phyloP scores from a whole-genome alignment of 2,888 invertebrate genomes.

The Lasioglossum leucozonium region DNA sequence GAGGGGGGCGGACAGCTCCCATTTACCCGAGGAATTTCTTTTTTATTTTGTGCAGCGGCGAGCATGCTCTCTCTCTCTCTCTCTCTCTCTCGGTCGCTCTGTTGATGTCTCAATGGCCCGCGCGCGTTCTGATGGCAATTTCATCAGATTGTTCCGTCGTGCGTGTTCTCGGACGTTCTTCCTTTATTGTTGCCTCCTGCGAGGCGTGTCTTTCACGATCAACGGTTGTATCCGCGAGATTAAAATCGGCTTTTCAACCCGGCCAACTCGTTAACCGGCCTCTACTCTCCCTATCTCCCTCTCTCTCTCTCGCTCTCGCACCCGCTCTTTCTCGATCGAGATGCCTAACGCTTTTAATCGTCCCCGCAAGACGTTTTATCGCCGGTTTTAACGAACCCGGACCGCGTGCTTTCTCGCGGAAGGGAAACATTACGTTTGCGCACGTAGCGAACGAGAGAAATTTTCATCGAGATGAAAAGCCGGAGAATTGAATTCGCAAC shows the following conservation, averaged over 20 bases:
- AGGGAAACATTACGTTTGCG: neutral
- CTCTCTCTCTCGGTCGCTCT: neutral
- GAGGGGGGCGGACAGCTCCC: slow-evolving; percentile 15
- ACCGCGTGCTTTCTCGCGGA: neutral
- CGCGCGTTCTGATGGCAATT: slow-evolving; percentile 3
- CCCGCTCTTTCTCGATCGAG: neutral
- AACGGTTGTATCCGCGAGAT: neutral
- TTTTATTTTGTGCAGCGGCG: neutral
- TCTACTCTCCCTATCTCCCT: neutral
- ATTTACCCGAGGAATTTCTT: slow-evolving; percentile 19
- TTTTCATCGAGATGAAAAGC: neutral
- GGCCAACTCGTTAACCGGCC: neutral
- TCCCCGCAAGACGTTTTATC: neutral
- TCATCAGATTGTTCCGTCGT: slow-evolving; percentile 8
- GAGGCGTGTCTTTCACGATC: neutral
- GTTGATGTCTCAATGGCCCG: neutral
- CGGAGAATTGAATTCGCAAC: slow-evolving; percentile 15
- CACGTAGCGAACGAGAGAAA: neutral
- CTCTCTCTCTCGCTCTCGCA: no score
- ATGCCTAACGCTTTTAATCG: neutral
- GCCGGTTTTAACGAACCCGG: slow-evolving; percentile 1
- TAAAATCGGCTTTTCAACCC: neutral
- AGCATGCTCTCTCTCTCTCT: neutral
- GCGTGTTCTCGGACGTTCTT: neutral
- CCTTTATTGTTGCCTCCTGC: neutral